Base-by-base conservation (phyloP, 2,888 invertebrate genomes). In the Cetonia aurata region DNA sequence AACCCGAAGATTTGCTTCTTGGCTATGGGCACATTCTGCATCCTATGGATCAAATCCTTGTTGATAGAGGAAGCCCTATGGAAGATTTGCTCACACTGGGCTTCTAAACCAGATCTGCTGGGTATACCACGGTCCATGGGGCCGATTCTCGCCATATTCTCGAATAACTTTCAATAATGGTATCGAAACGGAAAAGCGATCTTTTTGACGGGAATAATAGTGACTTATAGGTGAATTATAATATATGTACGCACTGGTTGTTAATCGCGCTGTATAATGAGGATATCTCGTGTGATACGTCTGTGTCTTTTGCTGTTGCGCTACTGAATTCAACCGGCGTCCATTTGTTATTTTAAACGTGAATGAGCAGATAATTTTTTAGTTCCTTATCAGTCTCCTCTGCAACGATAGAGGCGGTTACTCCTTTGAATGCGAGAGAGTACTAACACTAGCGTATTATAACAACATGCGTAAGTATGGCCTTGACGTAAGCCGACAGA, bases 81-180 rank as follows among this genome's bases (percentile, higher is more conserved):
- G 67, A 84, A 81, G 25, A 83, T 80, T 69, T 83, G 80, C 37
- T 79, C 80, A 72, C 82, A 83, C 60, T 83, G 82, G 25, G 19
- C 2, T 6, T 60, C 53, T 6, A 60, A 50, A 13, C 62, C 6
- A 15, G 37, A 55, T 8, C 48, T 25, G 25, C 48, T 25, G 25
- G 48, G 15, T 17, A 62, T 6, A 12, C 62, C 62, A 31, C 15
- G 37, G 1, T 56, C 31, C 1, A 1, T 33, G 0, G 37, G 2
- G 31, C 25, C 13, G 8, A 13, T n/a, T 8, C 25, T 13, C 6
- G 55, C 13, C 37, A 31, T 56, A n/a, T 56, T 13, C 6, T n/a
- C 48, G 17, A 48, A 1, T 8, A 48, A 37, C 1, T 37, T 37
- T 9, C 37, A 3, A 6, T 6, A 37, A 8, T 10, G 37, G 10